These are phyloP conservation scores for Mesocricetus auratus DNA, from an alignment of 2,113 vertebrate genomes.

Conservation along the genomic window DNA sequence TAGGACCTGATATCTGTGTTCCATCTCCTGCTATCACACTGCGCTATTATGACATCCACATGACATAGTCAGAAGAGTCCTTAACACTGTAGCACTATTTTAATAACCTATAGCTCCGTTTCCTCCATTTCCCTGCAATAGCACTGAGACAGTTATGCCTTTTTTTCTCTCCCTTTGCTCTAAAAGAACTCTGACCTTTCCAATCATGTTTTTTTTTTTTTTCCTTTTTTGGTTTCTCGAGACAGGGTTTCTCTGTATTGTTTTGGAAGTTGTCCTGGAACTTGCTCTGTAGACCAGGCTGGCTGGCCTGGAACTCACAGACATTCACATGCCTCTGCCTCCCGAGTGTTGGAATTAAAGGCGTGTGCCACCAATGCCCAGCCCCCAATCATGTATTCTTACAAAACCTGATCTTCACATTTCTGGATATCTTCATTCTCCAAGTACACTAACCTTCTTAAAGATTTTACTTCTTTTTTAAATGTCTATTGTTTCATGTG, in stretches of 20 bases:
- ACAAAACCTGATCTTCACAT: constrained; percentile 51
- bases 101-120: constrained; percentile 39
- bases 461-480: constrained; percentile 11
- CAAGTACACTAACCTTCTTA: neutral
- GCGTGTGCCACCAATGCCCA: too few relatives aligned
- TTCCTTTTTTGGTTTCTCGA: too few relatives aligned
- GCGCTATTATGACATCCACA: constrained; percentile 21
- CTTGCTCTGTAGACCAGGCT: too few relatives aligned
- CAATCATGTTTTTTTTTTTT: too few relatives aligned
- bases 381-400: constrained; percentile 21
- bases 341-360: too few relatives aligned
- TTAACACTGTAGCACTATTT: neutral
- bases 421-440: constrained; percentile 59
- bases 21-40: constrained; percentile 18
- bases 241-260: too few relatives aligned
- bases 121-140: constrained; percentile 37
- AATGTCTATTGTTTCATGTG: neutral
- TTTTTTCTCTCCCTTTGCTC: constrained; percentile 15
- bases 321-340: too few relatives aligned
- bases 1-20: neutral
- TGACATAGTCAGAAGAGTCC: neutral
- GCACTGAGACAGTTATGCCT: neutral
- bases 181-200: constrained; percentile 55
- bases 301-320: too few relatives aligned
- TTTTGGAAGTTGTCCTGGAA: too few relatives aligned